Percentiles rank a stretch among this genome's conserved stretches.
Conservation (phyloP, 2,888 invertebrate species). For the Standfussiana lucernea region DNA sequence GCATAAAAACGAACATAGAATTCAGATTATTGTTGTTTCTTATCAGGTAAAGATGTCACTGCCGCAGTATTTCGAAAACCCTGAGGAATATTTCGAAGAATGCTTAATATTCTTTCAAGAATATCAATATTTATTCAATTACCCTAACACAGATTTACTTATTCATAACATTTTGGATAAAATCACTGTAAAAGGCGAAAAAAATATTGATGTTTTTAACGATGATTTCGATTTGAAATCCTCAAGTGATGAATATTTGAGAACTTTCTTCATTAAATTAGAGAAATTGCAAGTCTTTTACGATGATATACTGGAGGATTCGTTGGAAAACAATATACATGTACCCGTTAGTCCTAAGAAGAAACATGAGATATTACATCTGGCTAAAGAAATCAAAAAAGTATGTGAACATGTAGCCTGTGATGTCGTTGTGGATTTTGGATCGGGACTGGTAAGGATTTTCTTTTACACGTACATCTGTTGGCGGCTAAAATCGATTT, state of each 20-base stretch:
- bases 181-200: slow-evolving; percentile 85
- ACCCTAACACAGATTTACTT: slow-evolving; percentile 92
- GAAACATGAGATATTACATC: slow-evolving; percentile 92
- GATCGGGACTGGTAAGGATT: slow-evolving; percentile 93
- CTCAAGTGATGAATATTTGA: slow-evolving; percentile 71
- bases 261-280: slow-evolving; percentile 73
- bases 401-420: slow-evolving; percentile 87
- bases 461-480: neutral
- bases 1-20: neutral
- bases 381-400: slow-evolving; percentile 90
- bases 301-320: slow-evolving; percentile 66
- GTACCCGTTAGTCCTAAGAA: slow-evolving; percentile 91
- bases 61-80: slow-evolving; percentile 73
- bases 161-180: slow-evolving; percentile 88
- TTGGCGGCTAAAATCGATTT: neutral
- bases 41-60: slow-evolving; percentile 76
- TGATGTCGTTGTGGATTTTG: slow-evolving; percentile 92
- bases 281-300: slow-evolving; percentile 71
- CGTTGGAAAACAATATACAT: slow-evolving; percentile 69
- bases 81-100: slow-evolving; percentile 90
- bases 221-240: slow-evolving; percentile 67
- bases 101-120: slow-evolving; percentile 90
- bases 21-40: slow-evolving; percentile 9
- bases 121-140: slow-evolving; percentile 92
- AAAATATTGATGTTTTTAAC: slow-evolving; percentile 69